A percentile compares a stretch with the other conserved stretches of the same genome.
phyloP scores from a whole-genome alignment of 2,888 invertebrate genomes.

The Prenolepis imparis region DNA sequence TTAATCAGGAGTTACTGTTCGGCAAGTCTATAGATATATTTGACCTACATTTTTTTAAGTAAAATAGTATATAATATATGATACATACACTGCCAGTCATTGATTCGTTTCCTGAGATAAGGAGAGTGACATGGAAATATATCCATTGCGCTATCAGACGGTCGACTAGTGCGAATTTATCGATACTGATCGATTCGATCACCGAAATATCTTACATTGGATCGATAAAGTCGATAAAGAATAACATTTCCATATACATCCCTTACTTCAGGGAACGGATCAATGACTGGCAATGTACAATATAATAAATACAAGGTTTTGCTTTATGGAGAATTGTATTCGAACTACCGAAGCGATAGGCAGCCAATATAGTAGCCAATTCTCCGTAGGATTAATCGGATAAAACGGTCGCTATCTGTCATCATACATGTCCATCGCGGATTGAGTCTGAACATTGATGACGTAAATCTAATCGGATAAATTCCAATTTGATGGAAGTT shows the following conservation, averaged over 20 bases:
- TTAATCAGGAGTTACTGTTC: slow-evolving; percentile 12
- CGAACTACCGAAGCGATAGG: not conserved
- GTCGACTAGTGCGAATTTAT: no score
- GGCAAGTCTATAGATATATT: not conserved
- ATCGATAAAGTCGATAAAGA: no score
- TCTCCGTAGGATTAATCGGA: slow-evolving; percentile 26
- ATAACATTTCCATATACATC: no score
- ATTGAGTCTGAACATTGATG: slow-evolving; percentile 27
- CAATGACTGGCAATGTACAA: no score
- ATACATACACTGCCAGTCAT: no score
- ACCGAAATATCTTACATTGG: no score
- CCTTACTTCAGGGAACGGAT: no score
- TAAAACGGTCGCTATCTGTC: slow-evolving; percentile 35
- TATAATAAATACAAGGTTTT: not conserved
- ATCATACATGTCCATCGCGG: slow-evolving; percentile 27
- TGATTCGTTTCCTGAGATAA: no score
- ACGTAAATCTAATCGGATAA: slow-evolving; percentile 46
- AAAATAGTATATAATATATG: not conserved
- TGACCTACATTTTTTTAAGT: not conserved
- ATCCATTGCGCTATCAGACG: no score
- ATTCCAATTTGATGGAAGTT: slow-evolving; percentile 23
- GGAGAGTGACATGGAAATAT: no score
- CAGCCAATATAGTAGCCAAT: not conserved
- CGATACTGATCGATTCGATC: no score
- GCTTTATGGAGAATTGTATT: not conserved